Conservation (phyloP, 2,113 vertebrate species). For the Rhinolophus ferrumequinum region DNA sequence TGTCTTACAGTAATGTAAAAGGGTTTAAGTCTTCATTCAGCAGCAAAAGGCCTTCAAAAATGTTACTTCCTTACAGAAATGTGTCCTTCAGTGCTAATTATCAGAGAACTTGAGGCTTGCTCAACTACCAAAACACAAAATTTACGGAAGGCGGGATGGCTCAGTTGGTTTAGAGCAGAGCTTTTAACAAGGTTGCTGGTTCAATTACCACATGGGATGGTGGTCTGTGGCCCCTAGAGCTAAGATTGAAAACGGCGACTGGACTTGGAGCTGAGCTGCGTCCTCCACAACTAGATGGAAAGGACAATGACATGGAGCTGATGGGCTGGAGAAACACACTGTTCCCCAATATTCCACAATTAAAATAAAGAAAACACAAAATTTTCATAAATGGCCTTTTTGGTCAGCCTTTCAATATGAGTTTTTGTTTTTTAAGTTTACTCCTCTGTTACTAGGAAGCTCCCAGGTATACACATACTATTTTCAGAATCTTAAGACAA, state of each 20-base stretch:
- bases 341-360: too few species aligned
- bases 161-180: too few species aligned
- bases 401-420: background rate
- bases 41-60: background rate
- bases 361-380: background rate
- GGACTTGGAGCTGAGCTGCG: too few species aligned
- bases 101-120: background rate
- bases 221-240: too few species aligned
- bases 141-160: background rate
- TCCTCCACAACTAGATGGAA: too few species aligned
- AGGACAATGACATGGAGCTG: too few species aligned
- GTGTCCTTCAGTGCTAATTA: conserved; percentile 20
- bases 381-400: background rate
- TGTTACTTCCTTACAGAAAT: background rate
- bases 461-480: background rate
- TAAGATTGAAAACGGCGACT: too few species aligned
- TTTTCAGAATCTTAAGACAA: background rate
- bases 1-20: background rate
- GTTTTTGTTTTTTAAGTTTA: background rate
- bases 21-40: background rate
- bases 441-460: background rate
- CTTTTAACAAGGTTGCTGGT: too few species aligned
- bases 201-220: too few species aligned
- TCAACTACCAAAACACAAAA: background rate
- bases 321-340: too few species aligned